Evolutionary conservation across 2,888 invertebrate genomes (phyloP).

Genomic region (Agrotis ipsilon): DNA sequence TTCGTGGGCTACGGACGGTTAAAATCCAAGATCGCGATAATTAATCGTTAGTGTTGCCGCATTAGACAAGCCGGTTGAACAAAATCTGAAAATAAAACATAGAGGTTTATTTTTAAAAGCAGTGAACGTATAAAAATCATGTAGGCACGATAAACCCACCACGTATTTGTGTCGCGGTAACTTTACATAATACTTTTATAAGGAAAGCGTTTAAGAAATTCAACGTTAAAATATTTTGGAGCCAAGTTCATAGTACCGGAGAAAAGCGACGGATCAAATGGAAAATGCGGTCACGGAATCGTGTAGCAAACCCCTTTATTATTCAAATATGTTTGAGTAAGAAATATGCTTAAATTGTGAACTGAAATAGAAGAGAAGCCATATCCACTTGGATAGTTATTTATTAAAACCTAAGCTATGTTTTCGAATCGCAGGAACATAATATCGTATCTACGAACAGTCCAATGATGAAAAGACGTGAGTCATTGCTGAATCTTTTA

Average conservation of each 20-base stretch:
- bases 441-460: too few relatives aligned
- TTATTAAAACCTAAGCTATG: not conserved
- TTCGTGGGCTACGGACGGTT: too few relatives aligned
- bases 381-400: not conserved
- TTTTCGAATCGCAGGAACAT: too few relatives aligned
- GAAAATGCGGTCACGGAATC: constrained; percentile 30
- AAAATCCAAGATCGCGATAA: too few relatives aligned
- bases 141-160: constrained; percentile 1
- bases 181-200: constrained; percentile 33
- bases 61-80: too few relatives aligned
- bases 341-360: constrained; percentile 11
- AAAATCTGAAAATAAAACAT: constrained; percentile 4
- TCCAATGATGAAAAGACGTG: too few relatives aligned
- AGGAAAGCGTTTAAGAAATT: constrained; percentile 35
- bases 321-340: constrained; percentile 29
- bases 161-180: constrained; percentile 20
- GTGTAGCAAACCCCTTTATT: constrained; percentile 4
- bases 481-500: too few relatives aligned
- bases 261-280: constrained; percentile 24
- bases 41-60: too few relatives aligned
- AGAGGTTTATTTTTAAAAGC: not conserved
- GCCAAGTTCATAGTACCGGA: constrained; percentile 5
- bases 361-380: not conserved
- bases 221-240: constrained; percentile 27
- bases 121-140: constrained; percentile 7